A percentile compares a stretch with the other conserved stretches of the same genome.
Evolutionary conservation across 2,797 vertebrate species (phyloP).

Genomic region (Hylomyscus alleni): DNA sequence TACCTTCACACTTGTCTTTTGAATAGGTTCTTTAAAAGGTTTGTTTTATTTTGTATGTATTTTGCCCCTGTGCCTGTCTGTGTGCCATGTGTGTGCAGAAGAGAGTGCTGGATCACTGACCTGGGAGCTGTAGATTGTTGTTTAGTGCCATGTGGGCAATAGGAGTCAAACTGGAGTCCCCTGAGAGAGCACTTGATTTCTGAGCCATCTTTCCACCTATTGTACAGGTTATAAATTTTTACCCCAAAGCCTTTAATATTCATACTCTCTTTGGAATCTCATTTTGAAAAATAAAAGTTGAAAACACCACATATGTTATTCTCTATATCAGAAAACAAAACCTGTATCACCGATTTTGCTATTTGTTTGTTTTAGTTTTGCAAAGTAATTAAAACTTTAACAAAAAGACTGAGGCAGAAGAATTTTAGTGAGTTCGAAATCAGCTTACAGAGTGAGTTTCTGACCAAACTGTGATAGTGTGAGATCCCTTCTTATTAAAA

Average conservation of each 20-base stretch:
- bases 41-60: not conserved
- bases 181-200: not conserved
- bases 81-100: not conserved
- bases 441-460: not conserved
- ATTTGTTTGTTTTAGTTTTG: not conserved
- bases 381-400: not conserved
- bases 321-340: conserved; percentile 11
- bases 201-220: not conserved
- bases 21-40: conserved; percentile 77
- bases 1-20: conserved; percentile 64
- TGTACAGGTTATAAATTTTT: conserved; percentile 77
- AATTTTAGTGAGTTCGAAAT: not conserved
- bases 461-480: not conserved
- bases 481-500: not conserved
- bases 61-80: not conserved
- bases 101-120: not conserved
- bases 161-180: not conserved
- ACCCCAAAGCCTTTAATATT: conserved; percentile 71
- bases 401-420: not conserved
- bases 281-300: conserved; percentile 83
- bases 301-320: conserved; percentile 73
- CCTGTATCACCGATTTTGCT: not conserved
- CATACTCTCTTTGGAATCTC: conserved; percentile 80
- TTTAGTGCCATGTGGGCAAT: not conserved
- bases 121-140: not conserved